Base-by-base conservation (phyloP, 1,140 invertebrate species). In the Manduca sexta region DNA sequence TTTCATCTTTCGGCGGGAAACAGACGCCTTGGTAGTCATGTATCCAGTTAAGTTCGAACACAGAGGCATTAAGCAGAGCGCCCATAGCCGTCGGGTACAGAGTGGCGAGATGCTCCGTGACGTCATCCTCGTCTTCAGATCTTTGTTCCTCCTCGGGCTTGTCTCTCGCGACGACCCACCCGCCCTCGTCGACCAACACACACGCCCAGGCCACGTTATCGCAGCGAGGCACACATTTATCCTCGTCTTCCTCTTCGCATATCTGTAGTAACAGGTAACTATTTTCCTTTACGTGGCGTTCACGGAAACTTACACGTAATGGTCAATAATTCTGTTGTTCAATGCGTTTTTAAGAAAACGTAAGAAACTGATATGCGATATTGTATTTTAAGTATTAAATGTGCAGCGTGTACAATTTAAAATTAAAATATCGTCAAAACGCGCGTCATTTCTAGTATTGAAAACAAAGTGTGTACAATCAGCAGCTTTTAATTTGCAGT, bases 11-110 rank as follows among this genome's bases (percentile, higher is more conserved):
- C 0, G 60, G 53, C 1, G 71, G 69, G 34, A 84, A 84, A 47
- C 80, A 84, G 5, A 84, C 74, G 0, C 60, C 74, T 26, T 84
- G 80, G 43, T 84, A 84, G 34, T 84, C 80, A 18, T 84, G 78
- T 10, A 84, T 52, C 80, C 78, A 82, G 38, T 67, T 65, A 2
- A 84, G 50, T 4, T 69, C 62, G 38, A 72, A 84, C 5, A 84
- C 67, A 11, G 54, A 47, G 2, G 64, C 66, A 17, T 80, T 67
- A 2, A 82, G 60, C 2, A 84, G 52, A 1, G 74, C 68, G 0
- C 60, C 47, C 78, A 84, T 82, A 0, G 64, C 78, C 0, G 55
- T 49, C 0, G 80, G 80, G 39, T 79, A 54, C 5, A 64, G 21
- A 0, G 57, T 65, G 0, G 80, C 68, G 0, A 84, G 56, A 39